These are phyloP conservation scores for Eulemur mongoz DNA, from an alignment of 2,797 vertebrate species.

Conservation along the genomic window DNA sequence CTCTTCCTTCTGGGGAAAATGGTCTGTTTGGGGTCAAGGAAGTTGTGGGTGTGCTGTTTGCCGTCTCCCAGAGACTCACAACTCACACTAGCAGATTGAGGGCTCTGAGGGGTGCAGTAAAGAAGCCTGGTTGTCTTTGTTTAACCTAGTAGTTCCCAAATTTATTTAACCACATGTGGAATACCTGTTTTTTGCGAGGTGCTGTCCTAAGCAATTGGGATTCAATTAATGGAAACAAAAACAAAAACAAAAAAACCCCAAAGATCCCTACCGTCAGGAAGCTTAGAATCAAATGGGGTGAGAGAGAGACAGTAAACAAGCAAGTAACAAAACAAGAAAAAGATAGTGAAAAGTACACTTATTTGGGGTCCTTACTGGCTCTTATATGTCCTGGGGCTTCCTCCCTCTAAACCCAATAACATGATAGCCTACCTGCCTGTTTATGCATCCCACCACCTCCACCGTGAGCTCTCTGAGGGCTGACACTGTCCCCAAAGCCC, in stretches of 20 bases:
- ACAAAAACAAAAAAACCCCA: not conserved
- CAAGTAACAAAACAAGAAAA: not conserved
- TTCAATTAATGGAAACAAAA: not conserved
- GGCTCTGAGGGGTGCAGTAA: not conserved
- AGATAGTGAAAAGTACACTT: not conserved
- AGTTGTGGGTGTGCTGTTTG: not conserved
- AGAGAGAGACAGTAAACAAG: not conserved
- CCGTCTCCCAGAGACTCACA: not conserved
- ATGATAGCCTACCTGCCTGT: not conserved
- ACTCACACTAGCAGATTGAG: not conserved
- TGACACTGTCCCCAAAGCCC: not conserved
- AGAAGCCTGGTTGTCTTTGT: not conserved
- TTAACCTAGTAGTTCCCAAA: not conserved
- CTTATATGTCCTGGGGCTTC: not conserved
- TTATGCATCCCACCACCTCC: rapidly evolving
- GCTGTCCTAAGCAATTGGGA: not conserved
- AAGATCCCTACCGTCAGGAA: not conserved
- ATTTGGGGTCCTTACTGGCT: not conserved
- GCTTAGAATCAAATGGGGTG: not conserved
- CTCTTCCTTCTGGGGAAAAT: not conserved
- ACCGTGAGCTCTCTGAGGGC: not conserved
- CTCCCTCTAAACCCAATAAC: not conserved
- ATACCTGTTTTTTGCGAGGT: not conserved
- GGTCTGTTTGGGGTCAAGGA: not conserved
- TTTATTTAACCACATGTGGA: not conserved